These are phyloP conservation scores for Drosophila rhopaloa DNA, from an alignment of 1,140 invertebrate genomes.

Conservation along the genomic window DNA sequence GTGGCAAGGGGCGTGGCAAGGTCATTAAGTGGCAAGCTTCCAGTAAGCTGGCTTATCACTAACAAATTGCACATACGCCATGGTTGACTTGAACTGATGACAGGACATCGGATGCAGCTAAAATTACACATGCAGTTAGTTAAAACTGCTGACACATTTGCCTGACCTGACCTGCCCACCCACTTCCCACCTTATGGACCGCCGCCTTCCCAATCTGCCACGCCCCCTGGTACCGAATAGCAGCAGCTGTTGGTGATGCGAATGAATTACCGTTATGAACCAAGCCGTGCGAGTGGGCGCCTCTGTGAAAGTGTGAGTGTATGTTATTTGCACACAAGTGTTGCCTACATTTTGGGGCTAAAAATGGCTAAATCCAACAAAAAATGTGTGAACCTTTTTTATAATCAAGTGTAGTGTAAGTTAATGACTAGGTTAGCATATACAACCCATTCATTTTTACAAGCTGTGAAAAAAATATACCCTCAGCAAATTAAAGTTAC, in stretches of 20 bases:
- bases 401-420: no score
- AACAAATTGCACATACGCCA: slow-evolving; percentile 61
- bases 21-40: slow-evolving; percentile 36
- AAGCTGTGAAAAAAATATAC: no score
- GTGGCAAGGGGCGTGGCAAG: slow-evolving; percentile 27
- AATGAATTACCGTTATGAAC: slow-evolving; percentile 67
- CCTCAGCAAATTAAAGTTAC: no score
- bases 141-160: slow-evolving; percentile 63
- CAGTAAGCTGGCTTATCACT: slow-evolving; percentile 36
- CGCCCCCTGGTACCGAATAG: background rate
- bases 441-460: no score
- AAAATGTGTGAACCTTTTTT: no score
- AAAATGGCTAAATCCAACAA: background rate
- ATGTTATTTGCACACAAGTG: slow-evolving; percentile 2
- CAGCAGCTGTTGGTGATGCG: slow-evolving; percentile 53
- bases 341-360: background rate
- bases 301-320: slow-evolving; percentile 16
- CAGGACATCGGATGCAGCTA: slow-evolving; percentile 56
- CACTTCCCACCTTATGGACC: background rate
- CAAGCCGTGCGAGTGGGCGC: slow-evolving; percentile 41
- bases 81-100: slow-evolving; percentile 66
- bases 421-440: no score
- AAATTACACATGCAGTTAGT: slow-evolving; percentile 65
- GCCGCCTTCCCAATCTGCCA: background rate
- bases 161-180: slow-evolving; percentile 22